These are phyloP conservation scores for Genyomyrus donnyi DNA, from an alignment of 2,113 vertebrate species.

Conservation along the genomic window DNA sequence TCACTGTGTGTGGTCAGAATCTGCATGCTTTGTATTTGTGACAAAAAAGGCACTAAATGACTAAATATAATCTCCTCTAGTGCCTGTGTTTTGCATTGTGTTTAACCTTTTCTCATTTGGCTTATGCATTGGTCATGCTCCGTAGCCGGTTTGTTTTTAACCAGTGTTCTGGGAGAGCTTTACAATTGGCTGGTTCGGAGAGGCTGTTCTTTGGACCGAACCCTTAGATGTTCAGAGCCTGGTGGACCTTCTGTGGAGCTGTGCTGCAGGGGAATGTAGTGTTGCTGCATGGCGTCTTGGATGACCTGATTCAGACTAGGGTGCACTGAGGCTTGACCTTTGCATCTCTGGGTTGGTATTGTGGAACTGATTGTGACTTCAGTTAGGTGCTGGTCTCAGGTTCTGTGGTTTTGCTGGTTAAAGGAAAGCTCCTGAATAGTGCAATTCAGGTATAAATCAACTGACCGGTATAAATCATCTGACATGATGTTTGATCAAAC, in stretches of 20 bases:
- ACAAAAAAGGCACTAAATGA: background rate
- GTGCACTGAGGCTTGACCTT: background rate
- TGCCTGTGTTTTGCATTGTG: background rate
- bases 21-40: background rate
- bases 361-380: background rate
- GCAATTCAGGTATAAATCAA: background rate
- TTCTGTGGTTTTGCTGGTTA: background rate
- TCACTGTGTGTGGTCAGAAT: background rate
- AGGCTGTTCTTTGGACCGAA: background rate
- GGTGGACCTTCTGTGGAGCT: background rate
- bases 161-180: background rate
- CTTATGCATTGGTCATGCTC: background rate
- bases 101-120: background rate
- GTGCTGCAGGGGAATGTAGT: background rate
- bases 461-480: no score
- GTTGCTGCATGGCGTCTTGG: background rate
- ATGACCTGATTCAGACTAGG: background rate
- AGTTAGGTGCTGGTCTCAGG: background rate
- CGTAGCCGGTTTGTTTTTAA: background rate
- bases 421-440: background rate
- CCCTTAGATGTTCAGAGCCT: background rate
- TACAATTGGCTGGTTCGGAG: background rate
- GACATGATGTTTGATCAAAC: background rate
- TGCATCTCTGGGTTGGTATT: background rate
- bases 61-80: background rate